Evolutionary conservation across 2,888 invertebrate genomes (phyloP).

Genomic region (Drosophila mettleri): DNA sequence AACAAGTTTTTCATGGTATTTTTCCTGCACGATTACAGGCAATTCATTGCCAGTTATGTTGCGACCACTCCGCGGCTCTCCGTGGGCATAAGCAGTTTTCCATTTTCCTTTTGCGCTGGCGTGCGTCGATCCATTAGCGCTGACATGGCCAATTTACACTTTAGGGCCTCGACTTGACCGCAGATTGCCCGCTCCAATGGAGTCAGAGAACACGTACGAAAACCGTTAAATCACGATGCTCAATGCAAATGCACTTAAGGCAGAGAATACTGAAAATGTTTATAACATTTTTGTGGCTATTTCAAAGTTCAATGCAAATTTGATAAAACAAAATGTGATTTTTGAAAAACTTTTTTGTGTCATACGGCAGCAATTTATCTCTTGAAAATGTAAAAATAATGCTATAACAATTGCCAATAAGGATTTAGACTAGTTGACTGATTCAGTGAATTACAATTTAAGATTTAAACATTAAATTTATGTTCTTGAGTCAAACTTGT

Average conservation of each 20-base stretch:
- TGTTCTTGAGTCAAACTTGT: neutral
- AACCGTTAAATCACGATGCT: conserved; percentile 37
- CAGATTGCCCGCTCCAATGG: conserved; percentile 32
- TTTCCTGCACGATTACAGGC: conserved; percentile 55
- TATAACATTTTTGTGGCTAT: too few species aligned
- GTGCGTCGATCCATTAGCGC: conserved; percentile 60
- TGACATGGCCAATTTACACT: conserved; percentile 72
- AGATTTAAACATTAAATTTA: neutral
- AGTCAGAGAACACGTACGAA: conserved; percentile 47
- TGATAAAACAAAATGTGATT: too few species aligned
- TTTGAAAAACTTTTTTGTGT: too few species aligned
- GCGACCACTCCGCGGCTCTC: conserved; percentile 13
- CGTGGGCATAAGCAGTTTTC: conserved; percentile 45
- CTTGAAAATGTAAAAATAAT: too few species aligned
- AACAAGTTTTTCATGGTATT: conserved; percentile 61
- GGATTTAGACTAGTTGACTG: neutral
- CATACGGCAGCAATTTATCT: too few species aligned
- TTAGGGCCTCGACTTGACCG: conserved; percentile 51
- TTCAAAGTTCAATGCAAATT: too few species aligned
- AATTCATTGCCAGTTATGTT: conserved; percentile 56
- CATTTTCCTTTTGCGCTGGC: conserved; percentile 54
- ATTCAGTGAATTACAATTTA: neutral
- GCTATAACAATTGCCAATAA: neutral
- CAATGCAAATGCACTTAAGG: conserved; percentile 1
- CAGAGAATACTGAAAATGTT: neutral